Evolutionary conservation across 2,797 vertebrate species (phyloP), one percentile per base, ranked within the genome.

Genomic region (Enteromius mattozi): DNA sequence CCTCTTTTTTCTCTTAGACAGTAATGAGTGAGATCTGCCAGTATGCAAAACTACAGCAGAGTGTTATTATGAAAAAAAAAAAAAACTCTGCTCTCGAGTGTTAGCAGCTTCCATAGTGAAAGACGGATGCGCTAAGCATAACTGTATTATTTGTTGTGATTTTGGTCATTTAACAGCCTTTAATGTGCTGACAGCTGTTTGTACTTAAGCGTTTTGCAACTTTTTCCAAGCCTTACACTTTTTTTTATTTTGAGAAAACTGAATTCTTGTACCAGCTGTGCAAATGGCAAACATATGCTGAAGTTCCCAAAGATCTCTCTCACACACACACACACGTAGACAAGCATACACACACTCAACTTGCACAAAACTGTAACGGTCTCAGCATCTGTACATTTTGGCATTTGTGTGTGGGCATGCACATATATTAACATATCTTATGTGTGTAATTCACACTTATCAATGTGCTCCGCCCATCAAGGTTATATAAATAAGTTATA

Each of bases 271-370:
- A 70, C 37, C 82, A 84, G 82, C 82, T 78, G 70, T 82, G n/a
- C 68, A 83, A 77, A 81, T 69, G 45, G 16, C 27, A 45, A 76
- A 35, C 79, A 85, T 4, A 84, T 84, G 82, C 40, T 71, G 30
- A 78, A 2, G 6, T 84, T 84, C 82, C 75, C 82, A 84, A 78
- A 49, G 42, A 77, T 42, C 40, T 42, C 37, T 35, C 33, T 35
- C 35, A 77, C 76, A 17, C n/a, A 27, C 40, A 12, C 54, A 14
- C 2, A 79, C 49, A 8, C 49, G 1, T 2, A 30, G 0, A 45
- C 45, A 33, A 12, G 4, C 21, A 5, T 13, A 35, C 19, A 21
- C 9, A 33, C 9, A 74, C 17, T 33, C 9, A 74, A 13, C 71
- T 74, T 74, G 17, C 47, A 51, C 47, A 74, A 74, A 35, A 19